phyloP scores from a whole-genome alignment of 2,113 vertebrate species.

The Rhabdornis inornatus region DNA sequence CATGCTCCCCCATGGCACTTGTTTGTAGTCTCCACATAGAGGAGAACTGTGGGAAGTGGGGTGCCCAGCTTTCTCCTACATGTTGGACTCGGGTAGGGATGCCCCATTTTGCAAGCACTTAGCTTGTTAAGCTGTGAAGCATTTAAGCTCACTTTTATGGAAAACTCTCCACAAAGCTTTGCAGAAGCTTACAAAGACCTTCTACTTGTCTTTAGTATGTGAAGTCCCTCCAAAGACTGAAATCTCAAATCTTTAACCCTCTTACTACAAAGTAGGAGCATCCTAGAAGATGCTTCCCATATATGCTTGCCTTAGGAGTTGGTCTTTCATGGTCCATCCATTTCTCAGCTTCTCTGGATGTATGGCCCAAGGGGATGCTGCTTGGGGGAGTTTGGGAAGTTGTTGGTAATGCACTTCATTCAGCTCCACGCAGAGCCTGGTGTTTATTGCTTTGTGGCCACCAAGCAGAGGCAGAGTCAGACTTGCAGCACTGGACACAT shows the following conservation, averaged over 20 bases:
- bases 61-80: background rate
- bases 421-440: accelerated
- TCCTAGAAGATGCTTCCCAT: background rate
- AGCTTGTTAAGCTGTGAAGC: background rate
- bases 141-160: background rate
- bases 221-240: background rate
- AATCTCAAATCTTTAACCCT: background rate
- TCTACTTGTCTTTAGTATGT: background rate
- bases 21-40: accelerated
- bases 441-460: background rate
- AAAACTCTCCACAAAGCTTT: background rate
- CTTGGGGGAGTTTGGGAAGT: background rate
- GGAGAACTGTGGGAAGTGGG: background rate
- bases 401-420: background rate
- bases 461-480: background rate
- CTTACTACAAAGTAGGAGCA: background rate
- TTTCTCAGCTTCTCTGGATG: background rate
- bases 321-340: background rate
- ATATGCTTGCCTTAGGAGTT: background rate
- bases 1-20: background rate
- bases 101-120: background rate
- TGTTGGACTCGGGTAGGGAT: background rate
- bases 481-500: background rate
- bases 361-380: background rate
- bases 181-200: background rate